A percentile compares a stretch with the other conserved stretches of the same genome.
phyloP scores from a whole-genome alignment of 2,797 vertebrate species.

The Poeciliopsis paucimaculata region DNA sequence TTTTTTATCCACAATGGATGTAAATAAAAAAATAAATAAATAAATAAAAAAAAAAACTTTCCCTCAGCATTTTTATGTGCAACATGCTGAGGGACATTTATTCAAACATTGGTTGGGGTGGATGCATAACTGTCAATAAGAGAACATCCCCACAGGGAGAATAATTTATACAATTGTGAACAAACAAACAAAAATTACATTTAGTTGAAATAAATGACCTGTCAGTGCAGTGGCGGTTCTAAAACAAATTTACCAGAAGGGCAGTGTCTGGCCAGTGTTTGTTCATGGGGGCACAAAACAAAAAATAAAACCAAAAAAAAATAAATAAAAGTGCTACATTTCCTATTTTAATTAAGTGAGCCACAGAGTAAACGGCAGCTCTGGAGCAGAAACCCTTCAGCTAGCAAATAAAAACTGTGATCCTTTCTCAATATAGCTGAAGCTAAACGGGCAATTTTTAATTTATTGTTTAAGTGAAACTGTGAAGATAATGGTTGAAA shows the following conservation, averaged over 20 bases:
- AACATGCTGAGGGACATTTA: not conserved
- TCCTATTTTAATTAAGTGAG: not conserved
- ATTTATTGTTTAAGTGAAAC: not conserved
- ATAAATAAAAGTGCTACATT: not conserved
- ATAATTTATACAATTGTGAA: not conserved
- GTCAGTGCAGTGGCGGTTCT: not conserved
- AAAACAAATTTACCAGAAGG: not conserved
- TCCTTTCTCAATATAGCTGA: not conserved
- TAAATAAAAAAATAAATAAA: not conserved
- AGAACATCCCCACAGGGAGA: not conserved
- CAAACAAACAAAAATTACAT: not conserved
- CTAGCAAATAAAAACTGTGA: not conserved
- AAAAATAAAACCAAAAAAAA: not conserved
- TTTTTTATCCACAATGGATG: not conserved
- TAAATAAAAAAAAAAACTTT: not conserved
- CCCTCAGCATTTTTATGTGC: not conserved
- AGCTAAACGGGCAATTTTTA: not conserved
- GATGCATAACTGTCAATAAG: not conserved
- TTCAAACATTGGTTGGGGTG: not conserved
- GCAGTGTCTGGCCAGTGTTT: not conserved
- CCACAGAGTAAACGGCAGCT: too few species aligned
- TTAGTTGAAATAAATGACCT: not conserved
- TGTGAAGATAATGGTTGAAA: not conserved
- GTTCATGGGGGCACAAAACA: not conserved
- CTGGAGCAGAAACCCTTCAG: not conserved